A percentile compares a stretch with the other conserved stretches of the same genome.
phyloP scores from a whole-genome alignment of 1,140 invertebrate species.

The Cydia pomonella region DNA sequence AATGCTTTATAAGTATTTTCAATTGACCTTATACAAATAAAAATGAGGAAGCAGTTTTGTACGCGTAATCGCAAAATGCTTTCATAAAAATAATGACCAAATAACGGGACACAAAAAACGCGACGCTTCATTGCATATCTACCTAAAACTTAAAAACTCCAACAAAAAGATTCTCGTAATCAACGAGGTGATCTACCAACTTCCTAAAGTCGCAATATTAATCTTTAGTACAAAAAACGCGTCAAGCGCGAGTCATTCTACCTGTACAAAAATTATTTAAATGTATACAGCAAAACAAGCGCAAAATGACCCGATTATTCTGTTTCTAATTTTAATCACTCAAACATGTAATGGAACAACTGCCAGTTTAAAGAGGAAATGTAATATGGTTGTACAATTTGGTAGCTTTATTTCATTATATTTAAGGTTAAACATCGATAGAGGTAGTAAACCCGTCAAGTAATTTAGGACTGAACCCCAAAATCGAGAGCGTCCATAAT shows the following conservation, averaged over 20 bases:
- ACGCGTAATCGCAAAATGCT: conserved; percentile 36
- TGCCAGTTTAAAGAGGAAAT: neutral
- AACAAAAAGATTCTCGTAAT: conserved; percentile 75
- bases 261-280: neutral
- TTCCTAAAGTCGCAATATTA: conserved; percentile 72
- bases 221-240: conserved; percentile 36
- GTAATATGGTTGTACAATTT: neutral
- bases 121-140: conserved; percentile 59
- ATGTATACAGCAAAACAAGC: neutral
- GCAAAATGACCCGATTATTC: neutral
- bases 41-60: conserved; percentile 24
- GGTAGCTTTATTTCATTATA: neutral
- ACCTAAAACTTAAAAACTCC: conserved; percentile 60
- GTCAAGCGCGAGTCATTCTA: conserved; percentile 7
- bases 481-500: conserved; percentile 76
- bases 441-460: neutral
- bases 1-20: neutral
- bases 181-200: conserved; percentile 71
- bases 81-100: conserved; percentile 53
- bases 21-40: conserved; percentile 1
- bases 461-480: conserved; percentile 24
- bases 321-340: neutral
- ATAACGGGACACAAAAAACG: conserved; percentile 59
- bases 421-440: neutral
- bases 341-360: neutral